Percentiles rank a stretch among this genome's conserved stretches.
These are phyloP conservation scores for Chalcis sispes DNA, from an alignment of 2,888 invertebrate species.

Conservation along the genomic window DNA sequence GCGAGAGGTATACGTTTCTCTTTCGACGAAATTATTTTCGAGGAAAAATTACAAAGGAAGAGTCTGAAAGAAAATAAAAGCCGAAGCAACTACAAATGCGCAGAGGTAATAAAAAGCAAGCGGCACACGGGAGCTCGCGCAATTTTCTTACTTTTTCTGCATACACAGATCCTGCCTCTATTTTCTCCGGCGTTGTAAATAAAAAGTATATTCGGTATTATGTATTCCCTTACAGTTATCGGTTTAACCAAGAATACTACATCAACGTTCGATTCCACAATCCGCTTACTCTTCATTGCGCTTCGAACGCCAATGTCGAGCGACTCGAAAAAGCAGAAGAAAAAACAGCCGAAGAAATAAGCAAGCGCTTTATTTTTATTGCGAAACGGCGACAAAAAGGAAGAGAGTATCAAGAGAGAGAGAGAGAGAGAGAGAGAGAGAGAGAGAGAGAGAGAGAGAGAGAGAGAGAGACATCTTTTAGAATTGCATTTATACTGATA, in stretches of 20 bases:
- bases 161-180: background rate
- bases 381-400: no score
- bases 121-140: background rate
- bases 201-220: slow-evolving; percentile 38
- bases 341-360: slow-evolving; percentile 48
- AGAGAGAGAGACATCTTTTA: slow-evolving; percentile 21
- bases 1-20: background rate
- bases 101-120: background rate
- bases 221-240: slow-evolving; percentile 60
- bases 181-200: background rate
- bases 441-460: no score
- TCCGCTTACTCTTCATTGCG: slow-evolving; percentile 56
- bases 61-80: background rate
- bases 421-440: no score
- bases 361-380: slow-evolving; percentile 45
- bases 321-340: background rate
- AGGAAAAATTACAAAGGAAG: background rate
- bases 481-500: slow-evolving; percentile 56
- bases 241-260: slow-evolving; percentile 57
- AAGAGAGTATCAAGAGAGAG: no score
- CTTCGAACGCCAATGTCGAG: background rate
- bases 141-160: slow-evolving; percentile 22
- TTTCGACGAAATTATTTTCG: background rate
- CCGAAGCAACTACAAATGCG: background rate
- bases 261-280: slow-evolving; percentile 60